Conservation (phyloP, 1,140 invertebrate genomes). For the Latrodectus geometricus region DNA sequence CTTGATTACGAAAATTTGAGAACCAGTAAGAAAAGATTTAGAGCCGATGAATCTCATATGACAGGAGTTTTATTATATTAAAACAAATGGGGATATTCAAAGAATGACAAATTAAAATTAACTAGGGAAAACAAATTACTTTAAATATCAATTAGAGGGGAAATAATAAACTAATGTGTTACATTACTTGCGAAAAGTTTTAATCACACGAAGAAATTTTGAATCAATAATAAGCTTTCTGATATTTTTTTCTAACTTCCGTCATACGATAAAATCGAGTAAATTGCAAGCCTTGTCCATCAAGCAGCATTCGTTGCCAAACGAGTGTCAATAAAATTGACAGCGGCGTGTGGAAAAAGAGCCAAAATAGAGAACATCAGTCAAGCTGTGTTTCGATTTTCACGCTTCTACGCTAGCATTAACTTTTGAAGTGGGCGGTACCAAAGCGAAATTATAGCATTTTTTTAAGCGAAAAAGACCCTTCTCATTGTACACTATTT, state of each 20-base stretch:
- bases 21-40: too few relatives aligned
- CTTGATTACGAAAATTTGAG: too few relatives aligned
- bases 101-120: too few relatives aligned
- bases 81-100: too few relatives aligned
- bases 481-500: not conserved
- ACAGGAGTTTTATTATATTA: too few relatives aligned
- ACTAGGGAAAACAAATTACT: too few relatives aligned
- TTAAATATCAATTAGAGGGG: too few relatives aligned
- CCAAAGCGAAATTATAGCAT: slow-evolving; percentile 47
- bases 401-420: slow-evolving; percentile 28
- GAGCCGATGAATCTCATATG: too few relatives aligned
- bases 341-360: slow-evolving; percentile 25
- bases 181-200: too few relatives aligned
- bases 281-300: slow-evolving; percentile 40
- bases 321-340: slow-evolving; percentile 55
- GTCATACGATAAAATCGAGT: not conserved
- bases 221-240: slow-evolving; percentile 24
- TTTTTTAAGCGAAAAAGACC: slow-evolving; percentile 12
- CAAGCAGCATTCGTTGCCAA: slow-evolving; percentile 12
- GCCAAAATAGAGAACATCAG: not conserved
- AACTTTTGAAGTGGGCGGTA: slow-evolving; percentile 34
- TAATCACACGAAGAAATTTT: not conserved
- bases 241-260: slow-evolving; percentile 21
- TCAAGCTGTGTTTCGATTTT: slow-evolving; percentile 45
- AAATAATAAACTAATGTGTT: too few relatives aligned